Percentiles rank a stretch among this genome's conserved stretches.
These are phyloP conservation scores for Pteromalus puparum DNA, from an alignment of 1,140 invertebrate species.

Conservation along the genomic window DNA sequence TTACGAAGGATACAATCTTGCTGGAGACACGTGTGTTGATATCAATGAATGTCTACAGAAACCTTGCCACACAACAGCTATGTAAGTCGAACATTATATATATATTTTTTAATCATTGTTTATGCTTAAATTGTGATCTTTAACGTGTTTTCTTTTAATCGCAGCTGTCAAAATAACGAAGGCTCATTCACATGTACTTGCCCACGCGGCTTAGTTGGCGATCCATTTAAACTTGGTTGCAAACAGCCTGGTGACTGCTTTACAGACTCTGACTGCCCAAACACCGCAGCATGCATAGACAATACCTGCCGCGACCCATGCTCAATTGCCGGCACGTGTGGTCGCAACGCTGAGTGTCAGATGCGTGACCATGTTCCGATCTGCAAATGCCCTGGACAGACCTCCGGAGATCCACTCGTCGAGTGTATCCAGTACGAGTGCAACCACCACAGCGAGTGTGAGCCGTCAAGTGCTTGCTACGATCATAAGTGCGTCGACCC, in stretches of 20 bases:
- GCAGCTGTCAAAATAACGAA: conserved; percentile 83
- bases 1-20: conserved; percentile 82
- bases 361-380: conserved; percentile 81
- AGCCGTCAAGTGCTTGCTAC: conserved; percentile 82
- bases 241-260: conserved; percentile 87
- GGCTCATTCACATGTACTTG: conserved; percentile 87
- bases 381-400: conserved; percentile 85
- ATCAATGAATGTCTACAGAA: conserved; percentile 86
- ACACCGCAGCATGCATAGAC: conserved; percentile 85
- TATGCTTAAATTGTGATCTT: neutral
- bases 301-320: conserved; percentile 89
- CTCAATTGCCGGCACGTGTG: conserved; percentile 80
- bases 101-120: conserved; percentile 1
- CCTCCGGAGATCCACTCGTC: conserved; percentile 83
- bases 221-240: conserved; percentile 82
- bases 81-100: conserved; percentile 70
- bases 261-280: conserved; percentile 86
- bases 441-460: conserved; percentile 86
- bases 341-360: conserved; percentile 84
- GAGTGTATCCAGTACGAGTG: conserved; percentile 87
- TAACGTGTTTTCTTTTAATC: conserved; percentile 47
- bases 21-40: conserved; percentile 84
- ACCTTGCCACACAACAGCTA: conserved; percentile 87
- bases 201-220: conserved; percentile 86
- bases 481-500: conserved; percentile 88